Conservation (phyloP, 1,140 invertebrate species). For the Caerostris darwini region DNA sequence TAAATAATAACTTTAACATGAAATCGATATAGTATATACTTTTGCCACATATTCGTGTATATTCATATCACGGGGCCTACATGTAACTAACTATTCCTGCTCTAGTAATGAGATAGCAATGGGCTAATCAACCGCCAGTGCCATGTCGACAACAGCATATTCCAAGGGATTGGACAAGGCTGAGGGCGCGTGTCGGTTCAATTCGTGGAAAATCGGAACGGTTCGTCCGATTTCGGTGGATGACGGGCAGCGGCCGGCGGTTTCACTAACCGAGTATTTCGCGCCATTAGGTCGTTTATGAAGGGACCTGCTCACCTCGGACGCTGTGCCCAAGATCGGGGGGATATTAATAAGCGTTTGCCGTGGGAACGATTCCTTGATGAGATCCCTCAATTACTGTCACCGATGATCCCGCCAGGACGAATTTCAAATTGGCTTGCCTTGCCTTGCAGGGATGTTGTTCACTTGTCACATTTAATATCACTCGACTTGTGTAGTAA, state of each 20-base stretch:
- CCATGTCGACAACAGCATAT: not conserved
- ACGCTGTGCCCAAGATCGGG: not conserved
- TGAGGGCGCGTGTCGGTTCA: not conserved
- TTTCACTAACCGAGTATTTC: conserved; percentile 7
- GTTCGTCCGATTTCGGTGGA: conserved; percentile 43
- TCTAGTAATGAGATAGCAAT: not conserved
- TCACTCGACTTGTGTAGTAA: not conserved
- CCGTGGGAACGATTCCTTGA: conserved; percentile 29
- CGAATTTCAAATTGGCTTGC: not conserved
- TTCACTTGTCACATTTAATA: not conserved
- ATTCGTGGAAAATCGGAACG: conserved; percentile 53
- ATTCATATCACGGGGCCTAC: no score
- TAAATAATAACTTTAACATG: no score
- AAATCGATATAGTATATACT: no score
- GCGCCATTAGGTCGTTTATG: conserved; percentile 26
- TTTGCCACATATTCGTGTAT: no score
- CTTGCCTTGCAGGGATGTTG: not conserved
- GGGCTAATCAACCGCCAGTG: conserved; percentile 5
- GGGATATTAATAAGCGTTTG: not conserved
- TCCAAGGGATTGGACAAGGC: not conserved
- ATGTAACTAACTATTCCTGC: not conserved
- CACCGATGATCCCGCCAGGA: not conserved
- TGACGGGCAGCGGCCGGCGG: conserved; percentile 34
- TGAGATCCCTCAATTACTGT: conserved; percentile 31
- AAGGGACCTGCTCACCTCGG: not conserved